phyloP scores from a whole-genome alignment of 2,113 vertebrate genomes.

The Centropus bengalensis region DNA sequence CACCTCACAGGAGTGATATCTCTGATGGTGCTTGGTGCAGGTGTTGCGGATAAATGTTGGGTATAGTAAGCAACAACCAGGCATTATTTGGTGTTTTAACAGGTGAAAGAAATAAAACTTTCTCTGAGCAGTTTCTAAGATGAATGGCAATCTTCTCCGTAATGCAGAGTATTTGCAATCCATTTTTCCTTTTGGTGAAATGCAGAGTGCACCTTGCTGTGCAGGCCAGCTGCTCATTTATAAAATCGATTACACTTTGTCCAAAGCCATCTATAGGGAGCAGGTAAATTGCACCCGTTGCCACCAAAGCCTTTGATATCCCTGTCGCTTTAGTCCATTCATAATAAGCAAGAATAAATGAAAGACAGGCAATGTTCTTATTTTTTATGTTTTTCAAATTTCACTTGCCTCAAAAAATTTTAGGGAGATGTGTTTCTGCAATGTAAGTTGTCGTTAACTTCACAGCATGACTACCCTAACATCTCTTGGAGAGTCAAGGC shows the following conservation, averaged over 20 bases:
- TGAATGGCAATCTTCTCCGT: neutral
- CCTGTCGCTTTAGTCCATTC: neutral
- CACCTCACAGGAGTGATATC: rapidly evolving
- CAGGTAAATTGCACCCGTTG: neutral
- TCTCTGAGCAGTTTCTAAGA: neutral
- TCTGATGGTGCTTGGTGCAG: rapidly evolving
- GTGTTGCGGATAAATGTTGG: rapidly evolving
- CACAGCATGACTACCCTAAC: neutral
- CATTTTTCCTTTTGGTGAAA: constrained; percentile 29
- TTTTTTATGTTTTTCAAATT: constrained; percentile 4
- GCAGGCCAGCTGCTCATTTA: constrained; percentile 45
- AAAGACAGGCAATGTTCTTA: neutral
- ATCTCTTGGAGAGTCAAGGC: neutral
- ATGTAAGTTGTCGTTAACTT: neutral
- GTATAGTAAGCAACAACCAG: too few relatives aligned
- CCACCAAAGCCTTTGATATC: neutral
- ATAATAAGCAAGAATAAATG: neutral
- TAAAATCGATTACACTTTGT: constrained; percentile 32
- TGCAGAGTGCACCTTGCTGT: neutral
- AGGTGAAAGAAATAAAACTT: neutral
- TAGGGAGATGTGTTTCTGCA: neutral
- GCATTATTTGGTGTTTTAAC: neutral
- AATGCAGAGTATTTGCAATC: neutral
- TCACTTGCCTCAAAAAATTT: neutral
- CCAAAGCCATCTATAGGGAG: constrained; percentile 26